Evolutionary conservation across 2,888 invertebrate genomes (phyloP), one percentile per base, ranked within the genome.

Genomic region (Andrena dorsata): DNA sequence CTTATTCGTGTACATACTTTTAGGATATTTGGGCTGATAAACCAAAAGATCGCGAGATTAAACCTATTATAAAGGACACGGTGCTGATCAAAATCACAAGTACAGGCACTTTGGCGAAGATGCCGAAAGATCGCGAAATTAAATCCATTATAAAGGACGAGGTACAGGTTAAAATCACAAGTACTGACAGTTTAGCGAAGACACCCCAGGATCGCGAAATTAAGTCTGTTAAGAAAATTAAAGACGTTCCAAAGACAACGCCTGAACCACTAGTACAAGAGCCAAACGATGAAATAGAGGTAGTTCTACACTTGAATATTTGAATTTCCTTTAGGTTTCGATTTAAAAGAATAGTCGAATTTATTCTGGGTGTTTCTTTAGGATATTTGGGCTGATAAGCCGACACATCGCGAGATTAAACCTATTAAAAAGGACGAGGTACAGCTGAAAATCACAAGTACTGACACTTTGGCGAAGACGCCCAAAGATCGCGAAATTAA

Each of bases 21-120:
- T 74, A 86, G 86, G 85, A 86, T 61, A 83, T 85, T 60, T 86
- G 85, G 86, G 66, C 76, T n/a, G 69, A 77, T 16, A 63, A 23
- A 65, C 66, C 76, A 3, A 72, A 56, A 23, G 77, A 80, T 1
- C 70, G 61, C 0, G 85, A 80, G 58, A 80, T 73, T 20, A 82
- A 71, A 73, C 41, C 58, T 26, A 74, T 79, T 20, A 84, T 26
- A 73, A 73, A 51, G 20, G 56, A 26, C 10, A 61, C 74, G 74
- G 76, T 85, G 6, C 51, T 23, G 32, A n/a, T 26, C n/a, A 66
- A 73, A 41, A 35, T 41, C n/a, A 13, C 4, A 2, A 26, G 20
- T 5, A 20, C 10, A 13, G 13, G 26, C 5, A 13, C 16, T 26
- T 58, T n/a, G 23, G 53, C 23, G 20, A 20, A 53, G 8, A 53